Evolutionary conservation across 53 echinoderm and acorn worm genomes (phyloP).

Genomic region (Patiria pectinifera): DNA sequence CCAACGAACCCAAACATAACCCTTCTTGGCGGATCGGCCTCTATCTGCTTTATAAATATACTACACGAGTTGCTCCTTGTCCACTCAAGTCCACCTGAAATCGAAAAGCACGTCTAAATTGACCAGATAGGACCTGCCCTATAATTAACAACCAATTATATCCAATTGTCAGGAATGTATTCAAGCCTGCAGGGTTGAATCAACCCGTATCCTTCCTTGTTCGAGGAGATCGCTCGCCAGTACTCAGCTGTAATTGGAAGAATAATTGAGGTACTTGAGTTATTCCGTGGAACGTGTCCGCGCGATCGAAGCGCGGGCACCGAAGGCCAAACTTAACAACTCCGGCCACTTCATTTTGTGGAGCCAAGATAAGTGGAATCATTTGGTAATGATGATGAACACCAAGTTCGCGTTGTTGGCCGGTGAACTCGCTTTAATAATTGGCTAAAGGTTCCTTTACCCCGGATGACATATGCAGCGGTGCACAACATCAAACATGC

Average conservation of each 20-base stretch:
- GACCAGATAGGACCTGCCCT: too few species aligned
- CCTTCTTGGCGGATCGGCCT: too few species aligned
- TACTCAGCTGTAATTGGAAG: not conserved
- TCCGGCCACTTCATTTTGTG: not conserved
- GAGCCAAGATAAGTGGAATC: not conserved
- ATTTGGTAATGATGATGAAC: not conserved
- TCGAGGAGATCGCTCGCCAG: not conserved
- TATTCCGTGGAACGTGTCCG: not conserved
- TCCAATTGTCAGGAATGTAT: not conserved
- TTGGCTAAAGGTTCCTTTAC: not conserved
- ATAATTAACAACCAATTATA: not conserved
- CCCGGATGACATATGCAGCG: not conserved
- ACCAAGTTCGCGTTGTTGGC: too few species aligned
- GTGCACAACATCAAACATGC: not conserved
- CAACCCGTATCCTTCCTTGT: not conserved
- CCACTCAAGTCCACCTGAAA: too few species aligned
- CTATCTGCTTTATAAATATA: too few species aligned
- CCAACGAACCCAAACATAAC: too few species aligned
- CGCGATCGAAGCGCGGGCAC: not conserved
- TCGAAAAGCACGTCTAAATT: too few species aligned
- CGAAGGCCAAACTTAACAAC: not conserved
- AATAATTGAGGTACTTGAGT: not conserved
- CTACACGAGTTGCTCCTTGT: too few species aligned
- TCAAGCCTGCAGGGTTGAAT: not conserved
- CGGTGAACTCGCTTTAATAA: too few species aligned